These are phyloP conservation scores for Malurus melanocephalus DNA, from an alignment of 2,113 vertebrate species.

Conservation along the genomic window DNA sequence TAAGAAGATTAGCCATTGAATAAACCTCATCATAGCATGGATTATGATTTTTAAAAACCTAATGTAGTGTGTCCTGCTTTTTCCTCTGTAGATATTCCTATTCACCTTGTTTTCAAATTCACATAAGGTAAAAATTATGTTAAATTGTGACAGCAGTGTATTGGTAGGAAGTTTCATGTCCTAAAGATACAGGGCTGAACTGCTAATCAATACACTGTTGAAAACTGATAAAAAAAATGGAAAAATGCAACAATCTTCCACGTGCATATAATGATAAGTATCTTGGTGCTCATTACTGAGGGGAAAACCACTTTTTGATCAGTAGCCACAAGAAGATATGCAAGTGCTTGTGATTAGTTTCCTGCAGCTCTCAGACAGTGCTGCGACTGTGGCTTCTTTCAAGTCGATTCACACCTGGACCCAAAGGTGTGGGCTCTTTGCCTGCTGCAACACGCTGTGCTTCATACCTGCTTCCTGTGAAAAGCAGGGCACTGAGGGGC, in stretches of 20 bases:
- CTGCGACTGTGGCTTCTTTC: background rate
- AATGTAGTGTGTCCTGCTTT: background rate
- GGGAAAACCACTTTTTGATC: background rate
- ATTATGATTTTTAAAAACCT: background rate
- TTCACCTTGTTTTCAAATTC: background rate
- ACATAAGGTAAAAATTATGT: background rate
- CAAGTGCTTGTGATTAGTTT: background rate
- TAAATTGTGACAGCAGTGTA: background rate
- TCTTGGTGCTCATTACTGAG: background rate
- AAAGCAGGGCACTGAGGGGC: background rate
- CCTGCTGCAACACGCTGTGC: background rate
- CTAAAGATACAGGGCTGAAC: background rate
- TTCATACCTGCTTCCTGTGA: background rate
- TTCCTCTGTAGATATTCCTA: background rate
- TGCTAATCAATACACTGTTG: background rate
- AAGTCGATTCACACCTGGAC: background rate
- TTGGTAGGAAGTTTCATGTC: background rate
- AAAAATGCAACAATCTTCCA: background rate
- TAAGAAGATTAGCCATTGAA: background rate
- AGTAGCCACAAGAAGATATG: background rate
- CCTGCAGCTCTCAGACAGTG: background rate
- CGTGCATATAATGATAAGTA: background rate
- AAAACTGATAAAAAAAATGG: background rate
- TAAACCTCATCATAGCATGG: background rate
- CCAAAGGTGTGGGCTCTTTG: background rate